Conservation (phyloP, 2,113 vertebrate species). For the Mus spicilegus region DNA sequence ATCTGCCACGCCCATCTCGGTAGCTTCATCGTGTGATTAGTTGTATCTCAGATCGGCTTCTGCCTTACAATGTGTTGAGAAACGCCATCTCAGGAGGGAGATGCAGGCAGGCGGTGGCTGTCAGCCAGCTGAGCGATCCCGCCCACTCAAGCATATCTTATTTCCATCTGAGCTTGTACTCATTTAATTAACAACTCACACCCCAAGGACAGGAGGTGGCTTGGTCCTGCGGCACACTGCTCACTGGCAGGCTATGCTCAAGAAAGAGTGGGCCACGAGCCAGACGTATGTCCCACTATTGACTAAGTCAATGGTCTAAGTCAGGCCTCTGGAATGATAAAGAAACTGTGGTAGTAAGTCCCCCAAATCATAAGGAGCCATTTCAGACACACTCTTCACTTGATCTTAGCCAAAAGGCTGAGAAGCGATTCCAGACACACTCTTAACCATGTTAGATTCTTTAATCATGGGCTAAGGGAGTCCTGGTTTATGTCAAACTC, state of each 20-base stretch:
- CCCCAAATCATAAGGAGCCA: background rate
- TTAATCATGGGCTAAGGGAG: background rate
- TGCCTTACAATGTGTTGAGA: background rate
- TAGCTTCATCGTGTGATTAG: background rate
- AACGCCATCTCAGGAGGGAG: slow-evolving; percentile 28
- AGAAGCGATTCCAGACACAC: background rate
- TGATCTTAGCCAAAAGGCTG: no score
- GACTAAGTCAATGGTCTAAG: background rate
- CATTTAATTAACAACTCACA: slow-evolving; percentile 41
- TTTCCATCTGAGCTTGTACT: slow-evolving; percentile 35
- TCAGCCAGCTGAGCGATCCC: background rate
- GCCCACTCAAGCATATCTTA: background rate
- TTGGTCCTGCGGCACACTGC: background rate
- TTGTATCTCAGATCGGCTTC: background rate
- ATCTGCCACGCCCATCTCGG: background rate
- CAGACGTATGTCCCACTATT: background rate
- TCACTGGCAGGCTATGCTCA: background rate
- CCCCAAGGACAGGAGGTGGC: background rate
- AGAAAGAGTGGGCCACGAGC: background rate
- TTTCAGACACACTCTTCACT: background rate
- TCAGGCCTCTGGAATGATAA: background rate
- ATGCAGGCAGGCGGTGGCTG: background rate
- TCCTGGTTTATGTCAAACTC: background rate
- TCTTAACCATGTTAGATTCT: background rate
- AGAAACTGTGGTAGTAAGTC: background rate